Evolutionary conservation across 2,797 vertebrate species (phyloP).

Genomic region (Eupleurogrammus muticus): DNA sequence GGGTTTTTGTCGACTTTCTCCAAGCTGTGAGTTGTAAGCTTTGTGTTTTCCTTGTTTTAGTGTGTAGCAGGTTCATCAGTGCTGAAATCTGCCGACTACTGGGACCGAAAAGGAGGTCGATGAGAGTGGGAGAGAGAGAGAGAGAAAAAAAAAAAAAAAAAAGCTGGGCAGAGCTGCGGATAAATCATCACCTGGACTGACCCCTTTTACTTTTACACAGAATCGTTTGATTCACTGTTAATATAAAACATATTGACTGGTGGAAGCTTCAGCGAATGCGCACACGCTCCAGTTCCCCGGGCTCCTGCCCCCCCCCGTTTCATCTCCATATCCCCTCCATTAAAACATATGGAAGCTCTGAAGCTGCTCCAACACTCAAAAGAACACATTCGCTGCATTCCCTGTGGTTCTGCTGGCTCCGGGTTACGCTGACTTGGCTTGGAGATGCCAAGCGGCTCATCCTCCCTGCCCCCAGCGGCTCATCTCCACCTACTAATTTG

Average conservation of each 20-base stretch:
- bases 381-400: conserved; percentile 55
- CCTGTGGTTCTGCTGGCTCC: conserved; percentile 49
- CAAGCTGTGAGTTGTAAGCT: not conserved
- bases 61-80: not conserved
- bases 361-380: conserved; percentile 36
- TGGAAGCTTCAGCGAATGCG: not conserved
- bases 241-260: conserved; percentile 9
- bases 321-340: conserved; percentile 3
- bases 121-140: no score
- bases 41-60: not conserved
- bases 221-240: not conserved
- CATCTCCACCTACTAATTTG: conserved; percentile 78
- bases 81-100: not conserved
- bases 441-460: conserved; percentile 58
- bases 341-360: conserved; percentile 54
- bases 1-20: not conserved
- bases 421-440: conserved; percentile 48
- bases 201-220: not conserved
- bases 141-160: no score
- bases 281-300: conserved; percentile 8
- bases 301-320: not conserved
- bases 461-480: conserved; percentile 50
- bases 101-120: conserved; percentile 4
- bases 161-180: no score
- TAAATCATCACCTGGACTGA: not conserved